Conservation (phyloP, 2,888 invertebrate species). For the Lasioglossum oenotherae region DNA sequence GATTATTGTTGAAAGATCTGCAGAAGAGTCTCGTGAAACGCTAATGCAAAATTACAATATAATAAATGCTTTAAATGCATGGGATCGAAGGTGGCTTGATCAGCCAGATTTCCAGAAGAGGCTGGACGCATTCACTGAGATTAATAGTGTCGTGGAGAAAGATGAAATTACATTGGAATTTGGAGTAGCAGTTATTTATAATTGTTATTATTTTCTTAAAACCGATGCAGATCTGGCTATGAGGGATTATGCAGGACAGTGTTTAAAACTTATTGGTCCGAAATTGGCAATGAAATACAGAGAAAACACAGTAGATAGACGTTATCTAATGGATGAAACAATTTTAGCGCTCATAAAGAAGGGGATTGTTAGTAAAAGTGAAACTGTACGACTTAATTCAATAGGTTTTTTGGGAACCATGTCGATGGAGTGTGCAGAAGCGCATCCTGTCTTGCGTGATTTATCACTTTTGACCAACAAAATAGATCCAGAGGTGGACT, state of each 20-base stretch:
- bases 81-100: slow-evolving; percentile 94
- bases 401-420: slow-evolving; percentile 92
- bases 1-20: slow-evolving; percentile 86
- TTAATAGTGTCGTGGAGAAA: slow-evolving; percentile 86
- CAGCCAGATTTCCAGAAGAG: slow-evolving; percentile 96
- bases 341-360: slow-evolving; percentile 90
- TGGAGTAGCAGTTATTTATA: slow-evolving; percentile 91
- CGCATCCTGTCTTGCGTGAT: slow-evolving; percentile 90
- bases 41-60: slow-evolving; percentile 86
- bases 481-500: slow-evolving; percentile 94
- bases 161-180: slow-evolving; percentile 85
- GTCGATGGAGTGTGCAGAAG: slow-evolving; percentile 89
- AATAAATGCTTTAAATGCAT: slow-evolving; percentile 92
- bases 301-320: slow-evolving; percentile 86
- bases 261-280: slow-evolving; percentile 89
- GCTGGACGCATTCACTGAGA: slow-evolving; percentile 90
- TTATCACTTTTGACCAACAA: slow-evolving; percentile 89
- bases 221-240: slow-evolving; percentile 94
- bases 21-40: slow-evolving; percentile 77
- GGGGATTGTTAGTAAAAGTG: slow-evolving; percentile 90
- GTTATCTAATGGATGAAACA: slow-evolving; percentile 90
- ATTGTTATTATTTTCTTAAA: slow-evolving; percentile 91
- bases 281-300: slow-evolving; percentile 87
- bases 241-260: slow-evolving; percentile 91
- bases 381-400: slow-evolving; percentile 91